Conservation (phyloP, 2,888 invertebrate species). For the Plebejus anna region DNA sequence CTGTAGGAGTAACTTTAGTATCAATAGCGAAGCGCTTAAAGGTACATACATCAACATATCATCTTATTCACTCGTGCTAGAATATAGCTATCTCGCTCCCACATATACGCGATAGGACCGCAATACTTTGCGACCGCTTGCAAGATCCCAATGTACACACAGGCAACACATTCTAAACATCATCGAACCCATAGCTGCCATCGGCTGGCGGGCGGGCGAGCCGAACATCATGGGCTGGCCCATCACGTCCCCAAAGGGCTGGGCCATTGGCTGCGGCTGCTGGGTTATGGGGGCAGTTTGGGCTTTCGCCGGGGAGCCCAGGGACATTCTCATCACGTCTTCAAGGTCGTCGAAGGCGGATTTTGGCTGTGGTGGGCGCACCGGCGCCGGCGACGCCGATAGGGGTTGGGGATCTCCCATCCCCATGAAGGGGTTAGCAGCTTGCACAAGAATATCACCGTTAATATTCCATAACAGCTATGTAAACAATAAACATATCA, state of each 20-base stretch:
- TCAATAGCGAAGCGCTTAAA: too few relatives aligned
- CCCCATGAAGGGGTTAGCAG: slow-evolving; percentile 84
- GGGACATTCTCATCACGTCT: slow-evolving; percentile 83
- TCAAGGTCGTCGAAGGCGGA: slow-evolving; percentile 85
- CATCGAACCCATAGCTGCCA: slow-evolving; percentile 76
- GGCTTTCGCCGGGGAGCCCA: slow-evolving; percentile 80
- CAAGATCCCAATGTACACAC: slow-evolving; percentile 31
- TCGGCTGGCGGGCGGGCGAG: slow-evolving; percentile 67
- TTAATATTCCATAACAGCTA: slow-evolving; percentile 33
- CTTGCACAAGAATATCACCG: slow-evolving; percentile 58
- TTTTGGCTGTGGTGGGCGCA: slow-evolving; percentile 70
- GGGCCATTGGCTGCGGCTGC: slow-evolving; percentile 53
- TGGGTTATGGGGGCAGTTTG: slow-evolving; percentile 52
- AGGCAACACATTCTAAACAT: slow-evolving; percentile 52
- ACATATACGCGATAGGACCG: neutral
- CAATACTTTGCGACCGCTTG: neutral
- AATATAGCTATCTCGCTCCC: neutral
- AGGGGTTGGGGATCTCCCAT: slow-evolving; percentile 77
- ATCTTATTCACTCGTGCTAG: neutral
- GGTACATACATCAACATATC: neutral
- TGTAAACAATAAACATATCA: slow-evolving; percentile 1
- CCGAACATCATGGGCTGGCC: slow-evolving; percentile 71
- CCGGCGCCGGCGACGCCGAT: slow-evolving; percentile 61
- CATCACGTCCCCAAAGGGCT: slow-evolving; percentile 64
- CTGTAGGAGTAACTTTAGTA: too few relatives aligned